Evolutionary conservation across 2,797 vertebrate genomes (phyloP).

Genomic region (Microcaecilia unicolor): DNA sequence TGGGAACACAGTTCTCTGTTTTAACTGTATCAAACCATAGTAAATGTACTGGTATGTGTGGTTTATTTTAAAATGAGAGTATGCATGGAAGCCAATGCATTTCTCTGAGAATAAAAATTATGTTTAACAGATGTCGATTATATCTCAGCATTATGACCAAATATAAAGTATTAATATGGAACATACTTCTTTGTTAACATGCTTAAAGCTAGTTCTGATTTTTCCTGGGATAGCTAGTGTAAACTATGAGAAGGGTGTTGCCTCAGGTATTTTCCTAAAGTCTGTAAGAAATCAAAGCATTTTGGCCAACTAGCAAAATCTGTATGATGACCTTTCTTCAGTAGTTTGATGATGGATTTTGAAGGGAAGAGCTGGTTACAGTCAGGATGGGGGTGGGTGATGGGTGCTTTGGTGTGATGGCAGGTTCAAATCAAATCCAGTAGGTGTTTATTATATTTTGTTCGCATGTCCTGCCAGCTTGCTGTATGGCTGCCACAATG

Average conservation of each 20-base stretch:
- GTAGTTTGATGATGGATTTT: constrained; percentile 67
- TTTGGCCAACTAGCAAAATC: constrained; percentile 59
- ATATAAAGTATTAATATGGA: constrained; percentile 47
- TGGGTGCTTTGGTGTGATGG: constrained; percentile 44
- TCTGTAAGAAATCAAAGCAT: constrained; percentile 50
- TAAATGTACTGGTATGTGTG: constrained; percentile 8
- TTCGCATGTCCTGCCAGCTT: constrained; percentile 52
- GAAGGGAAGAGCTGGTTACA: constrained; percentile 82
- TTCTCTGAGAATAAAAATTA: constrained; percentile 27
- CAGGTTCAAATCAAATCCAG: constrained; percentile 68
- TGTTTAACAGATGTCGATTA: constrained; percentile 63
- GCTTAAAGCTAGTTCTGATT: constrained; percentile 58
- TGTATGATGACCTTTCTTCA: constrained; percentile 74
- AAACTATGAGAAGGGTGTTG: constrained; percentile 54
- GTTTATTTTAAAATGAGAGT: constrained; percentile 27
- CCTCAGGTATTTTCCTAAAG: constrained; percentile 72
- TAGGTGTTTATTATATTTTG: constrained; percentile 61
- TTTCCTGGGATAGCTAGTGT: constrained; percentile 51
- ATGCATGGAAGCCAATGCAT: constrained; percentile 4
- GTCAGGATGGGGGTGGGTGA: constrained; percentile 59
- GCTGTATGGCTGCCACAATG: constrained; percentile 64
- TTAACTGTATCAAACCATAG: constrained; percentile 9
- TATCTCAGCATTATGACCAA: no score
- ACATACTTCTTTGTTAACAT: constrained; percentile 48
- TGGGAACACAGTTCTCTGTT: no score